Evolutionary conservation across 2,888 invertebrate species (phyloP).

Genomic region (Acanthosepion lycidas): DNA sequence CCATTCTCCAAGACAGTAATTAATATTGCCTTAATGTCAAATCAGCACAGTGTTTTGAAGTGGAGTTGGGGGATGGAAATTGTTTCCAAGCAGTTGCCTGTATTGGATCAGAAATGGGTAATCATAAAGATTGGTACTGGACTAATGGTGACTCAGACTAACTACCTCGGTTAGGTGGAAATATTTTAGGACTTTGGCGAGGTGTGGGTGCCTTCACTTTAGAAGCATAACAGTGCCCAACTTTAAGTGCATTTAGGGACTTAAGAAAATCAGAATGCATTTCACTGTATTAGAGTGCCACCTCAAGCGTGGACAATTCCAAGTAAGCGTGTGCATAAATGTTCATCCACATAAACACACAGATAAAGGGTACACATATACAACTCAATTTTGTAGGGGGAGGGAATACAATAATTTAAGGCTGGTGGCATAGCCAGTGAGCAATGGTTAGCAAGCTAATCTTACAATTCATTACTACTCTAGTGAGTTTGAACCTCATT

Average conservation of each 20-base stretch:
- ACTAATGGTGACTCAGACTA: not conserved
- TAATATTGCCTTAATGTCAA: not conserved
- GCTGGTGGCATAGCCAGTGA: too few species aligned
- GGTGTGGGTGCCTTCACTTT: not conserved
- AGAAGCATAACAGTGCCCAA: not conserved
- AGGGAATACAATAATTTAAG: too few species aligned
- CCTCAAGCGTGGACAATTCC: not conserved
- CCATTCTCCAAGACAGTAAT: conserved; percentile 12
- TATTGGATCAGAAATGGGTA: not conserved
- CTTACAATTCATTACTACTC: too few species aligned
- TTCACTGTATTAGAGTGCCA: not conserved
- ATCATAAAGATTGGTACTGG: not conserved
- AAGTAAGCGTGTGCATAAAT: not conserved
- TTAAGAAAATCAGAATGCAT: not conserved
- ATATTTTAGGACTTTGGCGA: not conserved
- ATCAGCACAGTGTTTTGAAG: not conserved
- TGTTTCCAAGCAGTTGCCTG: not conserved
- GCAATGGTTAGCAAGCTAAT: too few species aligned
- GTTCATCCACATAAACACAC: not conserved
- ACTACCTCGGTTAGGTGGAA: not conserved
- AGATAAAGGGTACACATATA: not conserved
- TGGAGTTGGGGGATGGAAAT: not conserved
- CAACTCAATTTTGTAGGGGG: not conserved
- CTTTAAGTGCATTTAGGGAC: not conserved
- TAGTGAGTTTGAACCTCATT: too few species aligned